Evolutionary conservation across 2,797 vertebrate genomes (phyloP).

Genomic region (Pseudopleuronectes americanus): DNA sequence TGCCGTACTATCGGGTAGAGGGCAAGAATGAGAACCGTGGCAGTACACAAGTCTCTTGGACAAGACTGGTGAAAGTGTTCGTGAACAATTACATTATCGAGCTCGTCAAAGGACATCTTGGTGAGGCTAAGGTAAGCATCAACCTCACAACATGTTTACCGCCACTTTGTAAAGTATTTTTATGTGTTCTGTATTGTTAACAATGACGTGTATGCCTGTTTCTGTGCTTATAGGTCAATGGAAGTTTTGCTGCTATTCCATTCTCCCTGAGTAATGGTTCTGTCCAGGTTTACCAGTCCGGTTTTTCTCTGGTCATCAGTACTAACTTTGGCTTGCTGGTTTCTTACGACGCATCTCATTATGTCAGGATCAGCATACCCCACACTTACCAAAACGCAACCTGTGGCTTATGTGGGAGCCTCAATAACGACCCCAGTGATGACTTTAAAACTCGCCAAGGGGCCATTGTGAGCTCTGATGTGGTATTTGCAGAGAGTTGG

Average conservation of each 20-base stretch:
- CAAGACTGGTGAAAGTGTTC: conserved; percentile 69
- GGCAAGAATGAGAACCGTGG: conserved; percentile 77
- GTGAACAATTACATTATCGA: conserved; percentile 72
- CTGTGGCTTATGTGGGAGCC: conserved; percentile 79
- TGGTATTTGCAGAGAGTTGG: conserved; percentile 76
- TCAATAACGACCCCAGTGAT: conserved; percentile 66
- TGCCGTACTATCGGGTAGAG: conserved; percentile 74
- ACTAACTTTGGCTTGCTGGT: conserved; percentile 76
- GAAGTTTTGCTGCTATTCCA: conserved; percentile 60
- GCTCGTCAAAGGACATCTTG: conserved; percentile 65
- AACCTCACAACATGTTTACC: neutral
- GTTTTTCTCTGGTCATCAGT: conserved; percentile 67
- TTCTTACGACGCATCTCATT: conserved; percentile 63
- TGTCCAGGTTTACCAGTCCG: conserved; percentile 67
- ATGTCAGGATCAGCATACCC: conserved; percentile 68
- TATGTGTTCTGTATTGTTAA: neutral
- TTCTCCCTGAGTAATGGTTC: conserved; percentile 63
- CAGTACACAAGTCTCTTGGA: conserved; percentile 72
- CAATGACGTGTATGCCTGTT: no score
- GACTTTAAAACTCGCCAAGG: conserved; percentile 70
- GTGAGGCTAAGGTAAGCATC: conserved; percentile 64
- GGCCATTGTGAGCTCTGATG: conserved; percentile 49
- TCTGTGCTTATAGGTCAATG: conserved; percentile 69
- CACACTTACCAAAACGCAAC: conserved; percentile 67
- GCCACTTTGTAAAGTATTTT: neutral